A percentile compares a stretch with the other conserved stretches of the same genome.
Conservation (phyloP, 2,113 vertebrate species). For the Gobiocypris rarus region DNA sequence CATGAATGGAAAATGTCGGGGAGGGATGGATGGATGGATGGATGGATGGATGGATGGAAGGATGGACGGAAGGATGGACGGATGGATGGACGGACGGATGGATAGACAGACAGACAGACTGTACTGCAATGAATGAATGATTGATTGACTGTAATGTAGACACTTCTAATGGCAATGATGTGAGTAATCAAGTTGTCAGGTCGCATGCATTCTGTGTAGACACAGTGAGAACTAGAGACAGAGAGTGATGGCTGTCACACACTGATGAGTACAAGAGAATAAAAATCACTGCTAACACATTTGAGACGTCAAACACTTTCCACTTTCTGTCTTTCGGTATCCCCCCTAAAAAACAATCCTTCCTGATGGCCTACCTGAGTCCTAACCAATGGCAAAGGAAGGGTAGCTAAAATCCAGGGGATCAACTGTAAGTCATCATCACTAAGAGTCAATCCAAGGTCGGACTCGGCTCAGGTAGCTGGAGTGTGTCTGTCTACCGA, state of each 20-base stretch:
- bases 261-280: conserved; percentile 14
- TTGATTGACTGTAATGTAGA: neutral
- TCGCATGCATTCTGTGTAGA: neutral
- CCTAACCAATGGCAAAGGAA: conserved; percentile 42
- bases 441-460: conserved; percentile 74
- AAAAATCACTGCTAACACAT: conserved; percentile 4
- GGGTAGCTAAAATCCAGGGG: conserved; percentile 66
- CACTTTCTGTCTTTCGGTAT: conserved; percentile 49
- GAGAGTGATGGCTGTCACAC: conserved; percentile 20
- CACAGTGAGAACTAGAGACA: neutral
- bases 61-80: too few relatives aligned
- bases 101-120: too few relatives aligned
- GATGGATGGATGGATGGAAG: too few relatives aligned
- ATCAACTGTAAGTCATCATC: conserved; percentile 73
- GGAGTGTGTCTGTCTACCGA: conserved; percentile 57
- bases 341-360: conserved; percentile 16
- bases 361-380: conserved; percentile 30
- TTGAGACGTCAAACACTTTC: neutral
- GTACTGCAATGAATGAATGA: too few relatives aligned
- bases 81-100: too few relatives aligned
- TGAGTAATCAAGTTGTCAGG: neutral
- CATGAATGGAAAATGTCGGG: neutral
- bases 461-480: conserved; percentile 62
- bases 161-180: neutral
- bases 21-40: too few relatives aligned